Percentiles rank a stretch among this genome's conserved stretches.
phyloP scores from a whole-genome alignment of 2,888 invertebrate genomes.

The Callosobruchus maculatus region DNA sequence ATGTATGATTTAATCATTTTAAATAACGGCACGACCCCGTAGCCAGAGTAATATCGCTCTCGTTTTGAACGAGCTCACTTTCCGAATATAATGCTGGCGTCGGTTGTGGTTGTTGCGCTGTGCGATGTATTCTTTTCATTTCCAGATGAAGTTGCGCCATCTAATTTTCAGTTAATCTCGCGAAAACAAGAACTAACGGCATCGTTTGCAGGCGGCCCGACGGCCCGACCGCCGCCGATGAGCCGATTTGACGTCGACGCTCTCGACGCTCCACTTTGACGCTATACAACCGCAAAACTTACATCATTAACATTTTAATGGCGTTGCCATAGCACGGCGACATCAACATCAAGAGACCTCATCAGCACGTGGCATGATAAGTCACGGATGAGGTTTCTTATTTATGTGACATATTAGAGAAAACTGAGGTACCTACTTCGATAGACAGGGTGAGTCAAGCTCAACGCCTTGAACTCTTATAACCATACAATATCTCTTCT shows the following conservation, averaged over 20 bases:
- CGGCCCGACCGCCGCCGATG: slow-evolving; percentile 26
- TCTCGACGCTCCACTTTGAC: neutral
- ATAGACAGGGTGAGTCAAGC: too few species aligned
- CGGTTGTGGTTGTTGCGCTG: slow-evolving; percentile 21
- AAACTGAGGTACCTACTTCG: too few species aligned
- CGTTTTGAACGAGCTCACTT: slow-evolving; percentile 37
- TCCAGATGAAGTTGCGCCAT: slow-evolving; percentile 50
- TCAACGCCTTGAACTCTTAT: too few species aligned
- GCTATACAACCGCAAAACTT: slow-evolving; percentile 39
- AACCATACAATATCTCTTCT: too few species aligned
- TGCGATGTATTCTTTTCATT: slow-evolving; percentile 48
- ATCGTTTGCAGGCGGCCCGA: slow-evolving; percentile 45
- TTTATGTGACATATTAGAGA: neutral
- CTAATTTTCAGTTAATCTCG: slow-evolving; percentile 52
- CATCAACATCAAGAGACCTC: neutral
- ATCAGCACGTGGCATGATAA: neutral
- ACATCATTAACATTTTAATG: slow-evolving; percentile 48
- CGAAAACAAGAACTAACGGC: slow-evolving; percentile 52
- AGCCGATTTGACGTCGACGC: slow-evolving; percentile 23
- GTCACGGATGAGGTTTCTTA: neutral
- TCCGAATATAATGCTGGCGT: slow-evolving; percentile 40
- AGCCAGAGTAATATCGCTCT: neutral
- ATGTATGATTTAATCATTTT: too few species aligned
- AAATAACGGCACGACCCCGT: neutral
- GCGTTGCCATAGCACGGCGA: neutral